Conservation (phyloP, 2,797 vertebrate genomes). For the Crenichthys baileyi region DNA sequence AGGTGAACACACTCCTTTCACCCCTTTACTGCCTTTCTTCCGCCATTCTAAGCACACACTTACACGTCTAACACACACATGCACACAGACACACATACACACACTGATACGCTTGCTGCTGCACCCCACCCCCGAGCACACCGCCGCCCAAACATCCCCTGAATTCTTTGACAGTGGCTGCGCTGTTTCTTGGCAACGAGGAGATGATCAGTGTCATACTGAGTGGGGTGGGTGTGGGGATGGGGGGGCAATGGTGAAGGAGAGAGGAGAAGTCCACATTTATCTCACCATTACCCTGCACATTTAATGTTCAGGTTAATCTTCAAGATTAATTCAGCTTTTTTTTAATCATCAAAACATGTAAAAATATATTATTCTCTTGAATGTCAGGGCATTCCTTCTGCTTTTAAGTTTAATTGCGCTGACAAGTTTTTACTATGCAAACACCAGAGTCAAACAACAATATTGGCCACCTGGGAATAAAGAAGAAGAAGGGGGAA, state of each 20-base stretch:
- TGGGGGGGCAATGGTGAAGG: slow-evolving; percentile 65
- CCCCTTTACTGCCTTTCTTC: slow-evolving; percentile 31
- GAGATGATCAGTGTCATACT: slow-evolving; percentile 76
- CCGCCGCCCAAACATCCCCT: slow-evolving; percentile 74
- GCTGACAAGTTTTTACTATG: slow-evolving; percentile 60
- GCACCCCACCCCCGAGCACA: slow-evolving; percentile 53
- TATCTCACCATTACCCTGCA: slow-evolving; percentile 57
- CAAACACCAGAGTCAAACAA: slow-evolving; percentile 56
- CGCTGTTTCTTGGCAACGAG: slow-evolving; percentile 84
- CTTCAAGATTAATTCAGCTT: background rate
- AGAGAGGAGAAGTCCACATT: slow-evolving; percentile 61
- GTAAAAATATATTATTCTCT: background rate
- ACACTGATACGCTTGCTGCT: slow-evolving; percentile 34
- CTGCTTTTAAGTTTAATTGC: slow-evolving; percentile 19
- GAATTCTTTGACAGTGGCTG: slow-evolving; percentile 84
- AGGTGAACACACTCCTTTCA: slow-evolving; percentile 35
- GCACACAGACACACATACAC: slow-evolving; percentile 24
- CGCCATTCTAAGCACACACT: slow-evolving; percentile 25
- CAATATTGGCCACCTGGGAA: slow-evolving; percentile 63
- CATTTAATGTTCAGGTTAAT: background rate
- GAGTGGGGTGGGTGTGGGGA: no score
- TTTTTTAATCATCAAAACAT: background rate
- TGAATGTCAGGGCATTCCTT: background rate
- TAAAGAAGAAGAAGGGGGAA: slow-evolving; percentile 32
- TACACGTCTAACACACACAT: slow-evolving; percentile 23